These are phyloP conservation scores for Drosophila basisetae DNA, from an alignment of 2,888 invertebrate species.

Conservation along the genomic window DNA sequence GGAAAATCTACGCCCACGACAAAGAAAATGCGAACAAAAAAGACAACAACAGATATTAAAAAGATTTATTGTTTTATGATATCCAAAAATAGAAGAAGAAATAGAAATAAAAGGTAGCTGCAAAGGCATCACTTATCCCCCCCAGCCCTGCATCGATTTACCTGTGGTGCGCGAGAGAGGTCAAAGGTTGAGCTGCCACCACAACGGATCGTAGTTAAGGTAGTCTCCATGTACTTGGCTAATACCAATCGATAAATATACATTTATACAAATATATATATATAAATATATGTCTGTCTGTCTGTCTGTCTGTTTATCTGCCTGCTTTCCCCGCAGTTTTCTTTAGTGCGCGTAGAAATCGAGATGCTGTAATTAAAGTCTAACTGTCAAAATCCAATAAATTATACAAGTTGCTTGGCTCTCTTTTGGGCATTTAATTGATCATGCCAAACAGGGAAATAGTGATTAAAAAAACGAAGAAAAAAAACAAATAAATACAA, in stretches of 20 bases:
- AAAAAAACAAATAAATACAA: background rate
- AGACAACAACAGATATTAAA: slow-evolving; percentile 66
- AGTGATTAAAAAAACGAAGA: background rate
- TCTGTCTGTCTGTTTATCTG: background rate
- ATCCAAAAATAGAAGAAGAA: slow-evolving; percentile 28
- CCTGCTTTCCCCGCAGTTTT: slow-evolving; percentile 39
- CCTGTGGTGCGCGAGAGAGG: slow-evolving; percentile 36
- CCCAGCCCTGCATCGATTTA: slow-evolving; percentile 5
- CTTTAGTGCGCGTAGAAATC: slow-evolving; percentile 33
- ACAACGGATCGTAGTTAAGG: slow-evolving; percentile 28
- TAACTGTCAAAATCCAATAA: slow-evolving; percentile 70
- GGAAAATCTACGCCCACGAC: slow-evolving; percentile 72
- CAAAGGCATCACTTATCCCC: background rate
- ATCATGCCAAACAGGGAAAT: slow-evolving; percentile 35
- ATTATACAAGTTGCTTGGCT: slow-evolving; percentile 41
- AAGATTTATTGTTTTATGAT: slow-evolving; percentile 78
- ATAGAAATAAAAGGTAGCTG: slow-evolving; percentile 32
- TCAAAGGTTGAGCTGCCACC: slow-evolving; percentile 38
- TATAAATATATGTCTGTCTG: background rate
- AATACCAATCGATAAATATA: slow-evolving; percentile 23
- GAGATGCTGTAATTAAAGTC: slow-evolving; percentile 73
- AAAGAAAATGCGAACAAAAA: slow-evolving; percentile 13
- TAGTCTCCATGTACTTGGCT: slow-evolving; percentile 5
- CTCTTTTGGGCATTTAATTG: slow-evolving; percentile 48
- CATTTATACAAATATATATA: background rate